These are phyloP conservation scores for Eudasyphora cyanicolor DNA, from an alignment of 2,888 invertebrate genomes.

Conservation along the genomic window DNA sequence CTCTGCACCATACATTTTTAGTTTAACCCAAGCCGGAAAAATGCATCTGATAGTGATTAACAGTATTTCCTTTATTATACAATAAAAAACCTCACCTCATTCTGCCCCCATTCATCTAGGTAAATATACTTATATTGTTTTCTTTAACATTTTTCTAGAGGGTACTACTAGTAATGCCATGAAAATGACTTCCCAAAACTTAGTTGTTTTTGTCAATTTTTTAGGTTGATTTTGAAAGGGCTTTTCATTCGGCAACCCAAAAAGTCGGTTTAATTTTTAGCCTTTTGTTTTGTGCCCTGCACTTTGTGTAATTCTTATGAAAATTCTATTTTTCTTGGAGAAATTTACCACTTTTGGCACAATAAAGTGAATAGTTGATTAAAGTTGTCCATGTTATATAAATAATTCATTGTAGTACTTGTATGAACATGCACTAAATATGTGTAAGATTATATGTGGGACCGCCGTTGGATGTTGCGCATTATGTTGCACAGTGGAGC, in stretches of 20 bases:
- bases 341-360: slow-evolving; percentile 8
- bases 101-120: too few species aligned
- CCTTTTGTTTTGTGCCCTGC: neutral
- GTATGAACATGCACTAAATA: neutral
- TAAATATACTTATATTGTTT: neutral
- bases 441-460: neutral
- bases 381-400: slow-evolving; percentile 64
- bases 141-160: too few species aligned
- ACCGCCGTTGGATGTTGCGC: neutral
- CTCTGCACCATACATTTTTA: neutral
- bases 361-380: slow-evolving; percentile 67
- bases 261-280: neutral
- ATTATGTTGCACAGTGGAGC: slow-evolving; percentile 2
- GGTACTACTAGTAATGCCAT: too few species aligned
- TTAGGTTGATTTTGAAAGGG: neutral
- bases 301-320: neutral
- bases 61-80: neutral
- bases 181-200: neutral
- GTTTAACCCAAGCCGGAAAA: neutral
- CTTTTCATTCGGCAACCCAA: neutral
- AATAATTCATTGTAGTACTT: slow-evolving; percentile 68
- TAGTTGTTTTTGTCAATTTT: neutral
- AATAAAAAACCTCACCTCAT: neutral
- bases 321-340: slow-evolving; percentile 6
- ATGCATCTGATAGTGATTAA: neutral